Evolutionary conservation across 2,888 invertebrate species (phyloP).

Genomic region (Diloba caeruleocephala): DNA sequence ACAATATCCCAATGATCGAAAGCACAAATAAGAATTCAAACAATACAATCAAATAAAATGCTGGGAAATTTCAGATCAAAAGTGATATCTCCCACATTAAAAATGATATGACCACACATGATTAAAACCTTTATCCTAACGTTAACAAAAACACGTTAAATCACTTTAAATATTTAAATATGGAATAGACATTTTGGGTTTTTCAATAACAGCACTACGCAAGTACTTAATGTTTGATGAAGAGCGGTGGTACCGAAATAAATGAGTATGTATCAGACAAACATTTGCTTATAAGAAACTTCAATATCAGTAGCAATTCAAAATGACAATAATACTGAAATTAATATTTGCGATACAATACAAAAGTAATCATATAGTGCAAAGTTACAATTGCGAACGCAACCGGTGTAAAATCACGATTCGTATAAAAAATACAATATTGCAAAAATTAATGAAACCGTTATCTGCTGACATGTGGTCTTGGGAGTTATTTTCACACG

Average conservation of each 20-base stretch:
- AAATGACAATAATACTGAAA: constrained; percentile 35
- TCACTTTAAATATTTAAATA: too few species aligned
- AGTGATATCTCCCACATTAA: too few species aligned
- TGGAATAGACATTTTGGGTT: too few species aligned
- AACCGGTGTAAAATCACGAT: constrained; percentile 39
- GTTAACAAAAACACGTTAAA: too few species aligned
- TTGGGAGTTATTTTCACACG: constrained; percentile 64
- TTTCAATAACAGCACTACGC: too few species aligned
- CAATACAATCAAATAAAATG: too few species aligned
- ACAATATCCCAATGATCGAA: too few species aligned
- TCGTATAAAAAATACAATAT: constrained; percentile 53
- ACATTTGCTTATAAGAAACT: background rate
- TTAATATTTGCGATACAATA: constrained; percentile 56
- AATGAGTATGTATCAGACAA: constrained; percentile 1
- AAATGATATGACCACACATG: too few species aligned
- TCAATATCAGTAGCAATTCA: constrained; percentile 10
- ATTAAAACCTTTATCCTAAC: too few species aligned
- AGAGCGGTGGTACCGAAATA: background rate
- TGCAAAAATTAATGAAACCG: constrained; percentile 66
- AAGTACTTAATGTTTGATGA: too few species aligned
- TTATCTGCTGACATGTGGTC: constrained; percentile 65
- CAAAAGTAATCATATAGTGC: constrained; percentile 50
- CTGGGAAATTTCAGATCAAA: too few species aligned
- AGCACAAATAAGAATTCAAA: too few species aligned
- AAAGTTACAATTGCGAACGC: constrained; percentile 39